Base-by-base conservation (phyloP, 2,113 vertebrate genomes). In the Myocastor coypus region DNA sequence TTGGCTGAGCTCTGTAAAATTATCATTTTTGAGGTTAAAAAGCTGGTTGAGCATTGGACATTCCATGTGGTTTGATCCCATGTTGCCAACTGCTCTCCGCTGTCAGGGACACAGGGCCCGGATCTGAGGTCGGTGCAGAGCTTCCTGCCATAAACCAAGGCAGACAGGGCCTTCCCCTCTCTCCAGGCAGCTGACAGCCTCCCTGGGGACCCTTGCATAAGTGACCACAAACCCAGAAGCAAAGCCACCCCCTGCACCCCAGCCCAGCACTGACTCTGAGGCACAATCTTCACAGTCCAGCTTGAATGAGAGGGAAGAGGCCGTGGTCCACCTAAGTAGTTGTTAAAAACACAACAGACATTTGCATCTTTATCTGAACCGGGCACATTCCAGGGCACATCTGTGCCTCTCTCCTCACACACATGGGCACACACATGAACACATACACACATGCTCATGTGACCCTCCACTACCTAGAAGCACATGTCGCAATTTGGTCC, bases 401-500 rank as follows among this genome's bases (percentile, higher is more conserved):
- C 32, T 26, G 17, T 32, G 0, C 37, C 13, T 77, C 20, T 59
- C 42, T 50, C 9, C 55, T 30, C 37, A 84, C 59, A 42, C 5
- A 12, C 32, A 3, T 11, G 0, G 1, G 14, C 32, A 10, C 30
- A 16, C 50, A 30, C 28, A 2, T 14, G 19, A 9, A 14, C 50
- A 69, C 20, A 13, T n/a, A n/a, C 24, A 22, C 7, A 20, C 17
- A 13, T 37, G 28, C n/a, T 34, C 5, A 37, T 3, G 16, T 37
- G n/a, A 69, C 50, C 12, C 52, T 82, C n/a, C 59, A 4, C 34
- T 6, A n/a, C 69, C 63, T 16, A 66, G 61, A 26, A 83, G 61
- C 5, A 7, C 13, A 0, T 0, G 0, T 13, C 19, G 10, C 9
- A 0, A 42, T 28, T 37, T 2, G 3, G 12, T 4, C 16, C 1